Evolutionary conservation across 2,797 vertebrate species (phyloP).

Genomic region (Crenichthys baileyi): DNA sequence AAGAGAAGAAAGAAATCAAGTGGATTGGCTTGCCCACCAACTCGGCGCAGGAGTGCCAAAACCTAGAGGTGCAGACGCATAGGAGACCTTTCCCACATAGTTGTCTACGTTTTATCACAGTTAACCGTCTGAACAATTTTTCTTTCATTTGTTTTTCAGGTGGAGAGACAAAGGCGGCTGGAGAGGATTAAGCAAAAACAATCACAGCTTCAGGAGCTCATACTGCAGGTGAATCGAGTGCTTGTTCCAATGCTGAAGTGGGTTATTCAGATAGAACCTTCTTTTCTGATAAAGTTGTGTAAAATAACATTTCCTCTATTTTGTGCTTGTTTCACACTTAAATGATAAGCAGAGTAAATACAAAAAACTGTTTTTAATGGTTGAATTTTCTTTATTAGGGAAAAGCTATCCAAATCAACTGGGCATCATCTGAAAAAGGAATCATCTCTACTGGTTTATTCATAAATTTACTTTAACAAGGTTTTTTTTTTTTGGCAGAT

Average conservation of each 20-base stretch:
- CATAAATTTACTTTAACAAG: neutral
- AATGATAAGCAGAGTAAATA: neutral
- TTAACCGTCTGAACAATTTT: too few relatives aligned
- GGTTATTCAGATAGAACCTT: neutral
- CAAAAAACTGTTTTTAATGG: neutral
- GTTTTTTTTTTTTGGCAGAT: too few relatives aligned
- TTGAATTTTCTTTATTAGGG: too few relatives aligned
- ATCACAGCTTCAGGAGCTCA: constrained; percentile 97
- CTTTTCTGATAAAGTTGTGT: neutral
- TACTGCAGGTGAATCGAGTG: constrained; percentile 88
- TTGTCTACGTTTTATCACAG: neutral
- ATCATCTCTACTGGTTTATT: neutral
- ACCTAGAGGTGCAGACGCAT: constrained; percentile 86
- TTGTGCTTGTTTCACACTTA: neutral
- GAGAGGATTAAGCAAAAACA: constrained; percentile 99
- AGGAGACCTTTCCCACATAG: neutral
- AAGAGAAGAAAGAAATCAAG: constrained; percentile 99
- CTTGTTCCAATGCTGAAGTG: neutral
- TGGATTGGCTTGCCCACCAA: constrained; percentile 99
- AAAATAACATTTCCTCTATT: neutral
- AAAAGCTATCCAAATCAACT: too few relatives aligned
- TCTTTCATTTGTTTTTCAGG: constrained; percentile 75
- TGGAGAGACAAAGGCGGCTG: constrained; percentile 94
- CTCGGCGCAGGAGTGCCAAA: constrained; percentile 99
- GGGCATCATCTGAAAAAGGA: neutral